Evolutionary conservation across 2,113 vertebrate genomes (phyloP), one percentile per base, ranked within the genome.

Genomic region (Notothenia coriiceps): DNA sequence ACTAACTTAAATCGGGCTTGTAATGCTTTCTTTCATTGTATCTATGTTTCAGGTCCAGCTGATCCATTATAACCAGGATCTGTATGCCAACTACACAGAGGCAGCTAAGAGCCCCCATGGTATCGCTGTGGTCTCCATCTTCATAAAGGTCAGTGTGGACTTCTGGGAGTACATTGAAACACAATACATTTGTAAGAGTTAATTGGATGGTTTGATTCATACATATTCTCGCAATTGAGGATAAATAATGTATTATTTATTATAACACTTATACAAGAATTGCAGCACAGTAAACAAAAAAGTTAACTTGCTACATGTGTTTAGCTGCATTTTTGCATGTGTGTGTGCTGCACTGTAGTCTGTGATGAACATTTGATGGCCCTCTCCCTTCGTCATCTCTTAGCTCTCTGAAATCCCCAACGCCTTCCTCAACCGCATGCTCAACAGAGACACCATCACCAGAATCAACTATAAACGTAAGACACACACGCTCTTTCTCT

Each of bases 371-470:
- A 74, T 84, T 70, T 86, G 13, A 82, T 68, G 18, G 47, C 65
- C 12, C 13, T 69, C 46, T 71, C 13, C 52, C 71, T 83, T 66
- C 87, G 46, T 76, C 55, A 20, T 70, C 55, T 76, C 70, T 18
- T 83, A 99, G 98, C 96, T 99, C 90, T 97, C 98, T 69, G 98
- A 99, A 90, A 96, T 96, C 90, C 96, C 97, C 89, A 99, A 99
- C 83, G 84, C 94, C 67, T 99, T 99, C 94, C 96, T 99, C 92
- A 98, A 98, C 93, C 96, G 97, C 85, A 98, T 99, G 97, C 96
- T 99, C 85, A 98, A 97, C 93, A 97, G 98, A 96, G 98, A 98
- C 93, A 98, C 97, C 88, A 97, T 99, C 91, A 99, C 97, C 2
- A 97, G 97, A 96, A 99, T 99, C 95, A 99, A 97, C 0, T 94